Percentiles rank a stretch among this genome's conserved stretches.
phyloP scores from a whole-genome alignment of 2,797 vertebrate genomes.

The Micromesistius poutassou region DNA sequence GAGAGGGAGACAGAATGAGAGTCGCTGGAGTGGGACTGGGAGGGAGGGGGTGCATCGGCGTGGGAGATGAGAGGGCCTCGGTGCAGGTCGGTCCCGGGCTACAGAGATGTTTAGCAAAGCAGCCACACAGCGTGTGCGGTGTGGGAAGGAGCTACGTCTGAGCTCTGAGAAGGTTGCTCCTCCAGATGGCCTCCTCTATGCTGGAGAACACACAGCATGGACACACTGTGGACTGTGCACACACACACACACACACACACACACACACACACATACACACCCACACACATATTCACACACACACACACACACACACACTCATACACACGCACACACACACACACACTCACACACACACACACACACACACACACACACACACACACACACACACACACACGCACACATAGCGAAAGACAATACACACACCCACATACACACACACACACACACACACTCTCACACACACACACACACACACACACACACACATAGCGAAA shows the following conservation, averaged over 20 bases:
- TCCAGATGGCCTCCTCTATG: slow-evolving; percentile 65
- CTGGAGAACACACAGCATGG: slow-evolving; percentile 42
- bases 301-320: neutral
- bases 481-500: neutral
- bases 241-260: slow-evolving; percentile 6
- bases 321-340: neutral
- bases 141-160: neutral
- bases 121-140: neutral
- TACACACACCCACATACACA: slow-evolving; percentile 11
- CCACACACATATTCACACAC: neutral
- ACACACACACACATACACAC: neutral
- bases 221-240: slow-evolving; percentile 2
- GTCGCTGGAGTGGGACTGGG: neutral
- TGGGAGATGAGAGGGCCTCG: slow-evolving; percentile 29
- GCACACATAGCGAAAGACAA: neutral
- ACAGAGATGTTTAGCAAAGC: neutral
- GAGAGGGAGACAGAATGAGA: neutral
- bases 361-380: slow-evolving; percentile 11
- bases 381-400: slow-evolving; percentile 11
- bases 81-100: neutral
- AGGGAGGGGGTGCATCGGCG: neutral
- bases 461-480: slow-evolving; percentile 12
- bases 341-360: neutral
- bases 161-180: slow-evolving; percentile 5
- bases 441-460: slow-evolving; percentile 12